A percentile compares a stretch with the other conserved stretches of the same genome.
Conservation (phyloP, 2,797 vertebrate genomes). For the Pagetopsis macropterus region DNA sequence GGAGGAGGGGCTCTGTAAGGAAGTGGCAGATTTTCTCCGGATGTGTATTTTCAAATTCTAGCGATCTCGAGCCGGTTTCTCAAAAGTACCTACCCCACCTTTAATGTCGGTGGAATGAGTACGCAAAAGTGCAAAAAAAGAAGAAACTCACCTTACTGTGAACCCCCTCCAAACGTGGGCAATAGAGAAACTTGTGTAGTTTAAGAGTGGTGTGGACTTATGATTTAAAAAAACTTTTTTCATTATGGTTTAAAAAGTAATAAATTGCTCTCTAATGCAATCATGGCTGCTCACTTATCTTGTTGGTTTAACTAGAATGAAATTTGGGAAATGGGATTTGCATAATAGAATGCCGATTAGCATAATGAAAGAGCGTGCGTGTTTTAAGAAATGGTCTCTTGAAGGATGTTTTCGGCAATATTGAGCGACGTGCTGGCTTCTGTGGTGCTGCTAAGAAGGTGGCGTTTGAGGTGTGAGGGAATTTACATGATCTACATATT, state of each 20-base stretch:
- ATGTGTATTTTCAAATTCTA: too few species aligned
- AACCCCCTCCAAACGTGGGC: not conserved
- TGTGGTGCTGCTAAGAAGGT: not conserved
- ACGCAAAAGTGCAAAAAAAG: slow-evolving; percentile 3
- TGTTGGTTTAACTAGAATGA: slow-evolving; percentile 42
- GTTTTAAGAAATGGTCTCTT: slow-evolving; percentile 29
- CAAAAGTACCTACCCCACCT: too few species aligned
- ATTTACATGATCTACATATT: not conserved
- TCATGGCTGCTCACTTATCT: slow-evolving; percentile 46
- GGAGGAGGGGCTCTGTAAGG: too few species aligned
- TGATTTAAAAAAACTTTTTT: slow-evolving; percentile 3
- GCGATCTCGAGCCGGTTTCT: too few species aligned
- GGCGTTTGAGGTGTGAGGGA: not conserved
- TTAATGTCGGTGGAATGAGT: slow-evolving; percentile 39
- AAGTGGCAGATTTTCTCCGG: too few species aligned
- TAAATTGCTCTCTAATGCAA: slow-evolving; percentile 39
- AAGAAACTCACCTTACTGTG: not conserved
- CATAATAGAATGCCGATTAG: slow-evolving; percentile 46
- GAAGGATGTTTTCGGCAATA: not conserved
- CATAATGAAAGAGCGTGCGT: slow-evolving; percentile 31
- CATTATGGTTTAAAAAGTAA: slow-evolving; percentile 24
- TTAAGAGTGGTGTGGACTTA: not conserved
- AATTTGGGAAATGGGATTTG: slow-evolving; percentile 53
- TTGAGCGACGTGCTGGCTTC: not conserved
- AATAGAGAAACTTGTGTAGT: slow-evolving; percentile 3